Evolutionary conservation across 2,797 vertebrate genomes (phyloP).

Genomic region (Nannoperca obscura): DNA sequence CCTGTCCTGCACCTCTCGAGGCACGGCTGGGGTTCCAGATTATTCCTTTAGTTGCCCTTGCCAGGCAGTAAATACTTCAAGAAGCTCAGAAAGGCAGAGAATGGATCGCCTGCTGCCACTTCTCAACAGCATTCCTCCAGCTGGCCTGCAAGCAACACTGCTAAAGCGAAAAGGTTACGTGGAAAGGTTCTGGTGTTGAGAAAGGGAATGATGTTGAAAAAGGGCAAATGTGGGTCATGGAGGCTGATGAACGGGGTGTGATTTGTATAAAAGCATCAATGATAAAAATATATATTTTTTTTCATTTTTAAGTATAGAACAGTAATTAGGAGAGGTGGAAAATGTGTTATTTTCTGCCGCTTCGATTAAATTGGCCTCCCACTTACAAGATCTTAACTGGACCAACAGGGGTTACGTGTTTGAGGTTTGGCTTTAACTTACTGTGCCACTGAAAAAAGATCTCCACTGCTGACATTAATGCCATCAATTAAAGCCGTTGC

Average conservation of each 20-base stretch:
- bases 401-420: conserved; percentile 14
- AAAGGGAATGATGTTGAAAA: not conserved
- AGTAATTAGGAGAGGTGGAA: conserved; percentile 8
- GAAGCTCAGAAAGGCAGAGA: conserved; percentile 58
- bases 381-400: conserved; percentile 7
- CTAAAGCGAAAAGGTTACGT: conserved; percentile 15
- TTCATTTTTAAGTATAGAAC: not conserved
- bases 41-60: conserved; percentile 69
- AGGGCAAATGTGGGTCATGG: conserved; percentile 32
- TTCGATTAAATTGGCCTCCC: conserved; percentile 8
- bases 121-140: conserved; percentile 40
- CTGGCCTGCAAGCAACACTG: conserved; percentile 5
- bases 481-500: conserved; percentile 69
- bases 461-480: conserved; percentile 41
- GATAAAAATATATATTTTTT: no score
- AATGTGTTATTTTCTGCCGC: conserved; percentile 4
- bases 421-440: conserved; percentile 27
- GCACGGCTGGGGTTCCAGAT: conserved; percentile 51
- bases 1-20: conserved; percentile 33
- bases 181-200: conserved; percentile 1
- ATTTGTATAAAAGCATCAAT: conserved; percentile 5
- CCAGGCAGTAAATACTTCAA: conserved; percentile 74
- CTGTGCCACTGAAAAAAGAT: conserved; percentile 8
- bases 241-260: not conserved
- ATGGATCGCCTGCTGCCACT: conserved; percentile 67